These are phyloP conservation scores for Condylura cristata DNA, from an alignment of 2,113 vertebrate genomes.

Conservation along the genomic window DNA sequence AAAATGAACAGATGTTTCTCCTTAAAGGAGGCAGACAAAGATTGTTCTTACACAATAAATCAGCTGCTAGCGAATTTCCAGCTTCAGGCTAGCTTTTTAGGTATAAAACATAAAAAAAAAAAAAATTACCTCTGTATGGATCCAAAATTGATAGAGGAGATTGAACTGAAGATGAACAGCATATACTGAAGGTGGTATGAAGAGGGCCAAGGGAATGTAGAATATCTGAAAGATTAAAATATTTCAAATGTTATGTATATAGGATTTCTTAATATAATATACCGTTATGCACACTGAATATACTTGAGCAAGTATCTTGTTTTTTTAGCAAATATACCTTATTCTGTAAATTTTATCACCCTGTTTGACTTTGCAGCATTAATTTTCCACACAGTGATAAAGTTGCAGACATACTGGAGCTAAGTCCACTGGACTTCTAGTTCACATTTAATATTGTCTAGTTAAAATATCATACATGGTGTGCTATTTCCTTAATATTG, in stretches of 20 bases:
- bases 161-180: conserved; percentile 96
- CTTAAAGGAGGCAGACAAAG: conserved; percentile 89
- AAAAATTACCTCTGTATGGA: conserved; percentile 94
- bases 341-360: not conserved
- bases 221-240: conserved; percentile 87
- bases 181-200: conserved; percentile 92
- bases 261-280: not conserved
- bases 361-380: conserved; percentile 47
- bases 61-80: conserved; percentile 86
- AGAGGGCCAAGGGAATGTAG: conserved; percentile 93
- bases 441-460: conserved; percentile 37
- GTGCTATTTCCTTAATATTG: conserved; percentile 26
- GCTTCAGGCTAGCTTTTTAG: conserved; percentile 83
- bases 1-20: conserved; percentile 90
- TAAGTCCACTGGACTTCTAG: conserved; percentile 32
- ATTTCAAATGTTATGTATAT: not conserved
- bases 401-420: conserved; percentile 15
- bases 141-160: conserved; percentile 98
- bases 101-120: conserved; percentile 75
- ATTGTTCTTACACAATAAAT: conserved; percentile 92
- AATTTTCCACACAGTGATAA: conserved; percentile 21
- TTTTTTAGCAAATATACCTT: not conserved
- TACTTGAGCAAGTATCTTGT: not conserved
- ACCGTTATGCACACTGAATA: not conserved
- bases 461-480: conserved; percentile 24